Percentiles rank a stretch among this genome's conserved stretches.
Conservation (phyloP, 1,140 invertebrate species). For the Schmidtea mediterranea region DNA sequence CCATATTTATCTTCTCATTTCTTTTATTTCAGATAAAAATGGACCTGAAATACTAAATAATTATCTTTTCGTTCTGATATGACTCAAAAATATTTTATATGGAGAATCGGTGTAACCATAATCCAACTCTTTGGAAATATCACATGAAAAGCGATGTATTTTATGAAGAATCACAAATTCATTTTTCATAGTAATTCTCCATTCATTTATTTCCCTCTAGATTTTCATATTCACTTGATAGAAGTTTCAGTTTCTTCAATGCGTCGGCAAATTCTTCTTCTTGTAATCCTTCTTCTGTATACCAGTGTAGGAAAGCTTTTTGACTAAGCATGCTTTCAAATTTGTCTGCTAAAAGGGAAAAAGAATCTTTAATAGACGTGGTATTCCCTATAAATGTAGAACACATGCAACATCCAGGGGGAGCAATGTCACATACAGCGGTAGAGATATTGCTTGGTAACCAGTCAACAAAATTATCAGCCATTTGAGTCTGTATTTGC, state of each 20-base stretch:
- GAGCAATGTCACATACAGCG: slow-evolving; percentile 29
- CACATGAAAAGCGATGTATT: no score
- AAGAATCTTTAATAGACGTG: slow-evolving; percentile 48
- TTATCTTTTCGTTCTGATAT: no score
- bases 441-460: slow-evolving; percentile 25
- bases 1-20: no score
- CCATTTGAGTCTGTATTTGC: slow-evolving; percentile 14
- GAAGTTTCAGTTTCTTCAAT: slow-evolving; percentile 31
- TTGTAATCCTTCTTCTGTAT: slow-evolving; percentile 51
- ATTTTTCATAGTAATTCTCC: no score
- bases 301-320: slow-evolving; percentile 49
- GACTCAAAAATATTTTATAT: no score
- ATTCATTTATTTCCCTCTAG: no score
- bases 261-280: slow-evolving; percentile 47
- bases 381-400: slow-evolving; percentile 27
- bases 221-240: slow-evolving; percentile 51
- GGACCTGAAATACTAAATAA: no score
- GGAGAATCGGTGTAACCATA: no score
- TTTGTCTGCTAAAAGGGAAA: slow-evolving; percentile 43
- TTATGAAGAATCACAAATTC: no score
- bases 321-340: slow-evolving; percentile 42
- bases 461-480: slow-evolving; percentile 21
- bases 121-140: no score
- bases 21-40: no score
- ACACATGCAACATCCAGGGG: slow-evolving; percentile 28